Evolutionary conservation across 2,888 invertebrate species (phyloP).

Genomic region (Drosophila mimetica): DNA sequence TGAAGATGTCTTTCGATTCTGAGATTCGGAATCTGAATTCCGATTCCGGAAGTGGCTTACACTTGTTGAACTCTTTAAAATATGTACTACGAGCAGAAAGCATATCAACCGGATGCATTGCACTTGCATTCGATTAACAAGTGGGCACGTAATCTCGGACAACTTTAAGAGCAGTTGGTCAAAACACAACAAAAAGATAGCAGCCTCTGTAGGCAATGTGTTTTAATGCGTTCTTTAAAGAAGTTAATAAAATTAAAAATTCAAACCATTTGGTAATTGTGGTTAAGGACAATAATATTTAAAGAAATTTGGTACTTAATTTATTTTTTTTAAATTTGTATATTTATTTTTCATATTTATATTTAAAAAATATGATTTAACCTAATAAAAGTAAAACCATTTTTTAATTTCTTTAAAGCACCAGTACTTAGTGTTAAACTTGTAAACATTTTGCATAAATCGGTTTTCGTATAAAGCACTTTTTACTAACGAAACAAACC

Average conservation of each 20-base stretch:
- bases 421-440: no score
- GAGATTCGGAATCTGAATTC: slow-evolving; percentile 30
- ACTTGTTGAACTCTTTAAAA: slow-evolving; percentile 57
- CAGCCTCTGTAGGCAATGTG: background rate
- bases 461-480: background rate
- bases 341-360: no score
- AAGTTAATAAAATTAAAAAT: background rate
- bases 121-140: slow-evolving; percentile 28
- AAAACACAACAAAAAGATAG: background rate
- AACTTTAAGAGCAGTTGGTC: background rate
- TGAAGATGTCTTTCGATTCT: slow-evolving; percentile 24
- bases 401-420: no score
- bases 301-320: no score
- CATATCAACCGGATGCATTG: slow-evolving; percentile 35
- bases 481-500: background rate
- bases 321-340: no score
- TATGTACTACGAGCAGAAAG: slow-evolving; percentile 18
- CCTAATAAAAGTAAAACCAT: no score
- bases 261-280: no score
- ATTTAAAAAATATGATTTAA: no score
- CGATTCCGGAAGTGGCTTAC: slow-evolving; percentile 46
- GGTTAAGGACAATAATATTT: no score
- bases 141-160: slow-evolving; percentile 57
- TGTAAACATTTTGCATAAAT: background rate
- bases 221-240: background rate